Base-by-base conservation (phyloP, 2,888 invertebrate species). In the Xanthia icteritia region DNA sequence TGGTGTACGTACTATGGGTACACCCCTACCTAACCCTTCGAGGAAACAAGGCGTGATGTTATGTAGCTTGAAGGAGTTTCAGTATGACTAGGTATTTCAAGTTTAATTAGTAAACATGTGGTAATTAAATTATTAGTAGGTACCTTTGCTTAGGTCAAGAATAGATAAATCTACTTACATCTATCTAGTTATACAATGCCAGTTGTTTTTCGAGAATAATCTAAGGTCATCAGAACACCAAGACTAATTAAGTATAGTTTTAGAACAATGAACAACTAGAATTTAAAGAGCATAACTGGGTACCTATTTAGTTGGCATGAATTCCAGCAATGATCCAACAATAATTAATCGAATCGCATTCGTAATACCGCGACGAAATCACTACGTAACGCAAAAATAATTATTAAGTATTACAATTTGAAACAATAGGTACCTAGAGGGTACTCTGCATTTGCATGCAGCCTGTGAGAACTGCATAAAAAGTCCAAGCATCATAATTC, bases 331-430 rank as follows among this genome's bases (percentile, higher is more conserved):
- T 70, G 66, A 82, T 66, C 66, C 54, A 72, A 75, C 69, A 42
- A 48, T 73, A 66, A 69, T 82, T 73, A 79, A 73, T 82, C 31
- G 73, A 56, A 51, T 27, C 68, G 58, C 73, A 60, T 78, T 82
- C 75, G 70, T 85, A 85, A 85, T 75, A 81, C 23, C 31, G 60
- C 76, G 75, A 86, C 83, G 72, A 81, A 85, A 77, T 79, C 42
- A 60, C 65, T 66, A 60, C 48, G 60, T 69, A 65, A 77, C 63
- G 51, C 54, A 23, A 78, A 83, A 83, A 66, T 60, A 45, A 65
- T 64, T 61, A 76, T 54, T 69, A 76, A 64, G 63, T 6, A 48
- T 48, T 51, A 51, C 23, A 23, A 73, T 69, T 73, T 71, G 39
- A 70, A 88, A 82, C 71, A 75, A 80, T 65, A 45, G 27, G 11